phyloP scores from a whole-genome alignment of 2,888 invertebrate genomes.

The Eudemis profundana region DNA sequence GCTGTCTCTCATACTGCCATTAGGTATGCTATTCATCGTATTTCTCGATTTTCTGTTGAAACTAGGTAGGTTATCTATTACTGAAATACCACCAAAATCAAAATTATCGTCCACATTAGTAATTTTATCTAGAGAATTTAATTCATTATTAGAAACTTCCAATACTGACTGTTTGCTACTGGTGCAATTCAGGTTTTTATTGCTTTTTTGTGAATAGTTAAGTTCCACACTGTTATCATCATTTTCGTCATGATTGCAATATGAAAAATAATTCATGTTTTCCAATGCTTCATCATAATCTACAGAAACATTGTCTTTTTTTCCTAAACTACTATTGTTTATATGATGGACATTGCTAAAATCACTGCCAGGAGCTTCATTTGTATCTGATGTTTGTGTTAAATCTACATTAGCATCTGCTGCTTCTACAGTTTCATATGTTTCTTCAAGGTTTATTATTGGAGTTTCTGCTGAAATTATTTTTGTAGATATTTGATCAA shows the following conservation, averaged over 20 bases:
- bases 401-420: conserved; percentile 59
- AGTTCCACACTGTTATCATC: not conserved
- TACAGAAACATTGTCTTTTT: conserved; percentile 66
- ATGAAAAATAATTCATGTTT: conserved; percentile 39
- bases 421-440: conserved; percentile 14
- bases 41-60: conserved; percentile 30
- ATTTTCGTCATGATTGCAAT: conserved; percentile 19
- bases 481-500: conserved; percentile 4
- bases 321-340: conserved; percentile 57
- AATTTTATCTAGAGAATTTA: conserved; percentile 83
- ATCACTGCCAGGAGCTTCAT: conserved; percentile 46
- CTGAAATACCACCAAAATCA: conserved; percentile 61
- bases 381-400: conserved; percentile 61
- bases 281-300: conserved; percentile 72
- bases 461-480: not conserved
- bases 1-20: conserved; percentile 48
- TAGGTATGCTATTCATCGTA: not conserved
- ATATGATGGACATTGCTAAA: conserved; percentile 18
- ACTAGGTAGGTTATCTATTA: conserved; percentile 54
- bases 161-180: conserved; percentile 63
- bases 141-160: conserved; percentile 85
- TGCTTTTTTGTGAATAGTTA: not conserved
- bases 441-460: conserved; percentile 32
- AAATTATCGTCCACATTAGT: conserved; percentile 54
- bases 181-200: not conserved